Percentiles rank a stretch among this genome's conserved stretches.
phyloP scores from a whole-genome alignment of 2,113 vertebrate genomes.

The Mustelus asterias region DNA sequence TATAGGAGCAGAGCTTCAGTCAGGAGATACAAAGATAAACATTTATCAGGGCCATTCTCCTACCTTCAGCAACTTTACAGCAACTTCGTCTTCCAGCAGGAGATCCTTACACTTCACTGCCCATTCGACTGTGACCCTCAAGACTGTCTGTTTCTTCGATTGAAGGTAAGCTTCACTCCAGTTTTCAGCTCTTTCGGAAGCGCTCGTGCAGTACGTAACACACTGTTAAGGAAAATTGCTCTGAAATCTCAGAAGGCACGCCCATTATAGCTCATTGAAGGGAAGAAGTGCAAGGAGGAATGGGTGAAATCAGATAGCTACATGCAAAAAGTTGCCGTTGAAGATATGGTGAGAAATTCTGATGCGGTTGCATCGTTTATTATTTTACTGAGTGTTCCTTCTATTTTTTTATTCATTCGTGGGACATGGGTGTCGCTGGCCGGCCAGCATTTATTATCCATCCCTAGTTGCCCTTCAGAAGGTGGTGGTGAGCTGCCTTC shows the following conservation, averaged over 20 bases:
- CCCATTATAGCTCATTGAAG: background rate
- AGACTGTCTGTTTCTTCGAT: background rate
- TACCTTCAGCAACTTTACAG: slow-evolving; percentile 26
- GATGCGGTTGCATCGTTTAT: background rate
- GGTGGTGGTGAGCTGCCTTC: too few species aligned
- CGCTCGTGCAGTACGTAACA: background rate
- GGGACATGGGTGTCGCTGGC: too few species aligned
- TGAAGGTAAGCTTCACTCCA: background rate
- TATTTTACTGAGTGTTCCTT: background rate
- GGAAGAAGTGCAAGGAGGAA: background rate
- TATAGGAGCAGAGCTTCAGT: background rate
- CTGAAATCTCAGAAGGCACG: background rate
- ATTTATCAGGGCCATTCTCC: background rate
- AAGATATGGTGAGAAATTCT: background rate
- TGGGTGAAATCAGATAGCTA: background rate
- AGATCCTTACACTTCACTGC: slow-evolving; percentile 29
- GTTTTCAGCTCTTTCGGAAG: background rate
- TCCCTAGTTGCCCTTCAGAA: too few species aligned
- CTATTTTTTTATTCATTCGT: too few species aligned
- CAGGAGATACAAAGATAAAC: background rate
- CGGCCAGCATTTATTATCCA: too few species aligned
- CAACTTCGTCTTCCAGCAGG: slow-evolving; percentile 19
- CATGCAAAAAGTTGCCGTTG: background rate
- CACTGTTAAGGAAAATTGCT: background rate
- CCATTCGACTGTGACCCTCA: background rate